Percentiles rank a stretch among this genome's conserved stretches.
phyloP scores from a whole-genome alignment of 2,888 invertebrate genomes.

The Ethmia dodecea region DNA sequence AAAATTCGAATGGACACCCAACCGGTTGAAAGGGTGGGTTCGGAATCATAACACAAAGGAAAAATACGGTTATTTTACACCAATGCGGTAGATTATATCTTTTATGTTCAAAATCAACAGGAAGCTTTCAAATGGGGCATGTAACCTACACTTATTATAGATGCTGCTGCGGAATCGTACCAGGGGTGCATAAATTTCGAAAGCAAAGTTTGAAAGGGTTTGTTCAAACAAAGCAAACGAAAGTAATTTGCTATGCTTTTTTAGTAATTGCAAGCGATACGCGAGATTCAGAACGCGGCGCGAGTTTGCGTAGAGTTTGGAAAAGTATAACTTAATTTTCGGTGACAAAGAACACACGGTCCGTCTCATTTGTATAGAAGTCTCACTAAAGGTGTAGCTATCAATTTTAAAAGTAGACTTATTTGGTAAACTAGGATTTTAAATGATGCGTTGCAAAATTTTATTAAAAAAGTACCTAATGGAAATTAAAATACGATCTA shows the following conservation, averaged over 20 bases:
- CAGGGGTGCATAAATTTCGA: conserved; percentile 71
- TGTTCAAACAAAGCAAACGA: conserved; percentile 49
- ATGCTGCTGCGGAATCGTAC: conserved; percentile 49
- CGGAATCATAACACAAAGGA: conserved; percentile 68
- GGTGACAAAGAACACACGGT: too few relatives aligned
- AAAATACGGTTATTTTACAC: conserved; percentile 76
- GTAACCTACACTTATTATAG: conserved; percentile 76
- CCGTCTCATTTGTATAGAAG: too few relatives aligned
- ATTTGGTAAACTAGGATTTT: too few relatives aligned
- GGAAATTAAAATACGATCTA: too few relatives aligned
- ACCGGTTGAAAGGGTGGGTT: conserved; percentile 51
- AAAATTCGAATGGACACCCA: conserved; percentile 49
- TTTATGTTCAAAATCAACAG: conserved; percentile 76
- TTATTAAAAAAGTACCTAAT: too few relatives aligned
- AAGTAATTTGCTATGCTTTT: conserved; percentile 27
- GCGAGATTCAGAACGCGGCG: too few relatives aligned
- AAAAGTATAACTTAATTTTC: too few relatives aligned
- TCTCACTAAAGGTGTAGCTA: too few relatives aligned
- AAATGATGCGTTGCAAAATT: too few relatives aligned
- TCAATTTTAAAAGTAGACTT: too few relatives aligned
- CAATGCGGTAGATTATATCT: conserved; percentile 76
- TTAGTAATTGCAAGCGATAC: conserved; percentile 43
- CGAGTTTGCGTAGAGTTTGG: too few relatives aligned
- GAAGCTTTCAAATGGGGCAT: conserved; percentile 76
- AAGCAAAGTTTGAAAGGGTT: conserved; percentile 61